Evolutionary conservation across 2,888 invertebrate genomes (phyloP), one percentile per base, ranked within the genome.

Genomic region (Ophion slaviceki): DNA sequence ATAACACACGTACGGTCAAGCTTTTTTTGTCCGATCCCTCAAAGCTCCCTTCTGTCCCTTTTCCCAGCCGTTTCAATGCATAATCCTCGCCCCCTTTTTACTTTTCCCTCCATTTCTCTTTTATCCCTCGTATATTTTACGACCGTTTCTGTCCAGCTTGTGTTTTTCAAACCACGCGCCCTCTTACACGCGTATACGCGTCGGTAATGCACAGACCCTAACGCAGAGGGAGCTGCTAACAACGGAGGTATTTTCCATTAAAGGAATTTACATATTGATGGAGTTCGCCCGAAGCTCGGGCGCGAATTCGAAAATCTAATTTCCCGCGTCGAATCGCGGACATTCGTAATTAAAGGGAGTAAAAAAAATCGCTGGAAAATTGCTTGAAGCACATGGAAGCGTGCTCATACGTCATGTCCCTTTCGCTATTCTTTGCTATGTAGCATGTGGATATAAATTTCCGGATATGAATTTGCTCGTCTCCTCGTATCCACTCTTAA

Each of bases 191-290:
- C 40, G 45, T 36, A 14, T 70, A 36, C 28, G 78, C 47, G 36
- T 64, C 28, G 28, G 75, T 17, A 77, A 64, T 53, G 74, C 68
- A 45, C 61, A n/a, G 71, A 36, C 64, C 75, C 82, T 87, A 85
- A 85, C 75, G 59, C 64, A 57, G 57, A 64, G 80, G 47, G 40
- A 80, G 67, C 80, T 64, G 80, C 84, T 85, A 86, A 88, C 85
- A 87, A 87, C 87, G 84, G 87, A 83, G 87, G 86, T 87, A 89
- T 90, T 91, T 92, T 91, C 89, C 91, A 92, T 92, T 91, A 92
- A 88, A 88, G 85, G 88, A 90, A 92, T 92, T 92, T 92, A 86
- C 91, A 92, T 92, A 91, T 91, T 91, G 91, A 92, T 92, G 88
- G 90, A 90, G 90, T 86, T 82, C 79, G 80, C 83, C 77, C 82